Base-by-base conservation (phyloP, 2,888 invertebrate species). In the Cecidostiba fungosa region DNA sequence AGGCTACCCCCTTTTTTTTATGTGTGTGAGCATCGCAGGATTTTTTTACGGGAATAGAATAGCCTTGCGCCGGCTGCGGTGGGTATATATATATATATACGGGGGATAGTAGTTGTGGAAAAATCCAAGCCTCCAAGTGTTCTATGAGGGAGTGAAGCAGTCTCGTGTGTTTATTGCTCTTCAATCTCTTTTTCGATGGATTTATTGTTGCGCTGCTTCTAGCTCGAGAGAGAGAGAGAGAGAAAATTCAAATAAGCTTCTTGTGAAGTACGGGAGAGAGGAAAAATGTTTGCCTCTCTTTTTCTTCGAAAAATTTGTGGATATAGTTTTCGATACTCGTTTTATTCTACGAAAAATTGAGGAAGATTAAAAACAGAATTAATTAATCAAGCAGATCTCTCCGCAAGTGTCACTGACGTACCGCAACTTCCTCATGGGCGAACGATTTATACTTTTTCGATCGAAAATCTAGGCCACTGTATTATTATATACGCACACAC, bases 1-100 rank as follows among this genome's bases (percentile, higher is more conserved):
- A 36, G 19, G 54, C 80, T 69, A 74, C 73, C 23, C 76, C 70
- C 76, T 70, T 59, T 80, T 36, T 80, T 78, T 84, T 76, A 10
- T 50, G 50, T 23, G 47, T 16, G 19, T 6, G 54, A n/a, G n/a
- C n/a, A n/a, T n/a, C n/a, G n/a, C n/a, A n/a, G n/a, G n/a, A 19
- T 59, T 59, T 59, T 59, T 59, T n/a, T 8, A 1, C 19, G 1
- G 0, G 50, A 19, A 43, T 43, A 43, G 39, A 39, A 39, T 1
- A 39, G 43, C 43, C 43, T 43, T n/a, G n/a, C 39, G 39, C 39
- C 36, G 36, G 36, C 36, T 36, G 12, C 12, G 43, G 43, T 43
- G 43, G 39, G 6, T 39, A 6, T 39, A 39, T 36, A 8, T 39
- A 39, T 39, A 39, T 8, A 32, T 4, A 4, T 1, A 4, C 32